Evolutionary conservation across 2,888 invertebrate genomes (phyloP), one percentile per base, ranked within the genome.

Genomic region (Platerodrilus igneus): DNA sequence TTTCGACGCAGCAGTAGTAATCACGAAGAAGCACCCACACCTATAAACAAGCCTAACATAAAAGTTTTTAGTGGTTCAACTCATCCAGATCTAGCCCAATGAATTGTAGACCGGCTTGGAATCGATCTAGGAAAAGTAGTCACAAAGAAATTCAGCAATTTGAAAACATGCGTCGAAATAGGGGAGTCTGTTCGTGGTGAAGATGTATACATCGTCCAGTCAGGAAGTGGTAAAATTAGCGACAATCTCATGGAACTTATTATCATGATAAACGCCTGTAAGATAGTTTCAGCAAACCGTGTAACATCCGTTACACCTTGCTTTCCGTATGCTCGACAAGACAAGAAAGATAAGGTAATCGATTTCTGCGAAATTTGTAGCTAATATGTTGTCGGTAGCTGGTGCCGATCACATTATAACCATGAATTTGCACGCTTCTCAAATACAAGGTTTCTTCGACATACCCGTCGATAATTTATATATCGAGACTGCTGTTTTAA

Each of bases 21-120:
- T n/a, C n/a, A n/a, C n/a, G n/a, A n/a, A n/a, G n/a, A n/a, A n/a
- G n/a, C n/a, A n/a, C n/a, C n/a, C n/a, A n/a, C n/a, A n/a, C n/a
- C n/a, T n/a, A n/a, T n/a, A n/a, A n/a, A n/a, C n/a, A n/a, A n/a
- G 99, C 97, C 99, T 64, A 99, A 99, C 77, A 99, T 99, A 69
- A 99, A 99, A 77, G 89, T 99, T 60, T 99, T 99, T 75, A 92
- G 93, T 71, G 99, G 99, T 53, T 92, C 93, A 56, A 96, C 96
- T 53, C 97, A 99, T 74, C 90, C 90, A 36, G 97, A 97, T 72
- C 75, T 99, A 58, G 93, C 96, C 28, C 91, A 93, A 68, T 84
- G 91, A 67, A 95, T 99, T 64, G 96, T 95, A 58, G 95, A 96
- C 71, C 83, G 99, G 50, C 80, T 99, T 44, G 97, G 94, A 58